Evolutionary conservation across 2,113 vertebrate species (phyloP), one percentile per base, ranked within the genome.

Genomic region (Serranochromis macrocephalus): DNA sequence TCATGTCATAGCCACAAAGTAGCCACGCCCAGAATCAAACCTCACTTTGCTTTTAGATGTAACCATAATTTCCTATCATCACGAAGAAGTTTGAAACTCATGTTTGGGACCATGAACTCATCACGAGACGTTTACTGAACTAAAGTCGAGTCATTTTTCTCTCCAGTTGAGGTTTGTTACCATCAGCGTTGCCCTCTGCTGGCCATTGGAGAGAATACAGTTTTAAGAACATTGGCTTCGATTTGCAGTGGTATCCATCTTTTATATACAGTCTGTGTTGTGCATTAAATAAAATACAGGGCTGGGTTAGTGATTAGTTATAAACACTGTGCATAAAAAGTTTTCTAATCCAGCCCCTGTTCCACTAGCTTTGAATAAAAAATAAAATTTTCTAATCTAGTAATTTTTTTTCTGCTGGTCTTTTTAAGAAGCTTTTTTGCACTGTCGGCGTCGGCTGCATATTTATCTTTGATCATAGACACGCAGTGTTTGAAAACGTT

Each of bases 91-190:
- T 29, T 58, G 57, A 61, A 61, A 3, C 57, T 61, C 29, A 1
- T 33, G 14, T 31, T 66, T 24, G 5, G 13, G 21, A 45, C 66
- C 38, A 26, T 73, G 9, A 73, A 73, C n/a, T 73, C 7, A 45
- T 42, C 13, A 16, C 3, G n/a, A 45, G 21, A 8, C 14, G 3
- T 73, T 73, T 4, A 4, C 66, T 42, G n/a, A 71, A 42, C 31
- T 63, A 7, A 19, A 63, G 58, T 66, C 0, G 19, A 45, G n/a
- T 73, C 2, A 42, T 0, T 71, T 71, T 9, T 21, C 4, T 45
- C 38, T 73, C 21, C 68, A 10, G 14, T 5, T 29, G 14, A 10
- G 9, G 42, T 75, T 75, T 75, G 24, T 49, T 19, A 75, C 1
- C 24, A 12, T 49, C 9, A 11, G 24, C 1, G 6, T 31, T 75